phyloP scores from a whole-genome alignment of 2,888 invertebrate species.

The Tetropium fuscum region DNA sequence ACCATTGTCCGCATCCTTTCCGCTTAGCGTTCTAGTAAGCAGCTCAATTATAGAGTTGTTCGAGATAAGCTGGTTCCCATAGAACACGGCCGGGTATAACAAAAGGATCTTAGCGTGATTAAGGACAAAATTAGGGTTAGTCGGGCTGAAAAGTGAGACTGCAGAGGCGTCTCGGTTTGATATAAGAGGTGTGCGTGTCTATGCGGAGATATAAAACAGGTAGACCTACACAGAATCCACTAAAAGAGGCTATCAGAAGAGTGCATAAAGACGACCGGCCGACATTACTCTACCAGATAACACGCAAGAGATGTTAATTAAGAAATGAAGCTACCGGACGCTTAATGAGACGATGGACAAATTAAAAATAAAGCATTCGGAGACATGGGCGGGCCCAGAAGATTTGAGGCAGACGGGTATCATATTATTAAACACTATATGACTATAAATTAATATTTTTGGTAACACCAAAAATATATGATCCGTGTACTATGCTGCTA shows the following conservation, averaged over 20 bases:
- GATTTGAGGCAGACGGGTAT: no score
- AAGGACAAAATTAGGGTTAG: slow-evolving; percentile 21
- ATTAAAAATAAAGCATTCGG: slow-evolving; percentile 42
- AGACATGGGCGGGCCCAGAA: slow-evolving; percentile 25
- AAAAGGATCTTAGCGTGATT: slow-evolving; percentile 13
- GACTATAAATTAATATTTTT: no score
- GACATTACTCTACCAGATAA: slow-evolving; percentile 61
- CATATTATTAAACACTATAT: no score
- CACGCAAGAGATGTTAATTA: slow-evolving; percentile 65
- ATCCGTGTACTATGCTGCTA: no score
- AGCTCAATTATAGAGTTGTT: slow-evolving; percentile 43
- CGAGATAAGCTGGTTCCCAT: slow-evolving; percentile 41
- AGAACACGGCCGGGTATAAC: slow-evolving; percentile 31
- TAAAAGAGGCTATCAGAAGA: slow-evolving; percentile 60
- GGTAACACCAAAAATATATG: no score
- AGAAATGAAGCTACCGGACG: slow-evolving; percentile 65
- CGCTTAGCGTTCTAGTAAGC: neutral
- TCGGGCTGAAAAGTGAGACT: slow-evolving; percentile 7
- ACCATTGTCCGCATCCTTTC: no score
- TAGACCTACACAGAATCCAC: slow-evolving; percentile 59
- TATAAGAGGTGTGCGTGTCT: slow-evolving; percentile 60
- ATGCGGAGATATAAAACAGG: slow-evolving; percentile 58
- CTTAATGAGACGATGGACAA: slow-evolving; percentile 60
- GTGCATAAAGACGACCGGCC: slow-evolving; percentile 59
- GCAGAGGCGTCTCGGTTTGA: slow-evolving; percentile 37